Evolutionary conservation across 2,797 vertebrate genomes (phyloP).

Genomic region (Holocentrus rufus): DNA sequence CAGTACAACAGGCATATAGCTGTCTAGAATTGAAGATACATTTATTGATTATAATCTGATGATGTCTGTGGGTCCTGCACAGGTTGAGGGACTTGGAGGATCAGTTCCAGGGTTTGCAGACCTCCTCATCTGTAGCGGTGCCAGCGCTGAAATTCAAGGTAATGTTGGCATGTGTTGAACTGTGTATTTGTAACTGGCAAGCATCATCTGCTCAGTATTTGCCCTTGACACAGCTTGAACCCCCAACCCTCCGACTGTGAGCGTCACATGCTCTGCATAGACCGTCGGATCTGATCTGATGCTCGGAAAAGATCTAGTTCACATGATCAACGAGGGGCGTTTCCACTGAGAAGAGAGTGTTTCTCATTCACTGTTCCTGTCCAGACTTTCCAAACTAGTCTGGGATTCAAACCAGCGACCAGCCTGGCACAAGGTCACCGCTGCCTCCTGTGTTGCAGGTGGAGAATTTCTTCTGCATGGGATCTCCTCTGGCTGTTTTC

Average conservation of each 20-base stretch:
- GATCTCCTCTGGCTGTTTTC: conserved; percentile 94
- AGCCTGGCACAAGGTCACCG: not conserved
- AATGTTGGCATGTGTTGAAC: conserved; percentile 30
- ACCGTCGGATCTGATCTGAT: too few relatives aligned
- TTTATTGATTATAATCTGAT: not conserved
- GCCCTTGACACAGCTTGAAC: too few relatives aligned
- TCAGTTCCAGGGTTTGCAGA: conserved; percentile 86
- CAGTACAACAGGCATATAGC: too few relatives aligned
- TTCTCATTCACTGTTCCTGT: too few relatives aligned
- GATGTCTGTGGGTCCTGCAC: not conserved
- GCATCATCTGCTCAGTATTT: too few relatives aligned
- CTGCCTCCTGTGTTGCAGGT: conserved; percentile 80
- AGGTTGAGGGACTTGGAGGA: conserved; percentile 93
- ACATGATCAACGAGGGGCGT: too few relatives aligned
- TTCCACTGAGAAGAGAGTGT: too few relatives aligned
- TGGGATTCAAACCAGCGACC: too few relatives aligned
- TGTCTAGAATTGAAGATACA: not conserved
- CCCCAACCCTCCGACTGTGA: too few relatives aligned
- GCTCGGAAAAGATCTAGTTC: too few relatives aligned
- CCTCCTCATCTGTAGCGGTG: conserved; percentile 81
- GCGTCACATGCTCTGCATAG: too few relatives aligned
- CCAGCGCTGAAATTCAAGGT: conserved; percentile 97
- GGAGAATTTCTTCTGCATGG: conserved; percentile 99
- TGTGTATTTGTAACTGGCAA: not conserved
- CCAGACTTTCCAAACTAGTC: too few relatives aligned